Evolutionary conservation across 2,888 invertebrate genomes (phyloP).

Genomic region (Acleris cristana): DNA sequence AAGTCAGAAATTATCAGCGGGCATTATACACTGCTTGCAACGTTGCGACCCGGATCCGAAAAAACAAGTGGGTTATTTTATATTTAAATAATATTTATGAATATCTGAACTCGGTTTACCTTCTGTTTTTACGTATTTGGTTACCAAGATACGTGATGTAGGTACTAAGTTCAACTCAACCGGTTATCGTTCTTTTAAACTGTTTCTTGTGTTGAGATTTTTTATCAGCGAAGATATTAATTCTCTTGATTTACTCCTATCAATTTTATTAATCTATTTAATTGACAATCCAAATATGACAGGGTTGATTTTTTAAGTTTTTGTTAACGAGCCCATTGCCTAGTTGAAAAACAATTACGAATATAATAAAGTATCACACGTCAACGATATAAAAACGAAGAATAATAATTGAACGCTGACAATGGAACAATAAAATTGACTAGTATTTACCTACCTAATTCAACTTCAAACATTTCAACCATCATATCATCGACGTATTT

Average conservation of each 20-base stretch:
- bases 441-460: neutral
- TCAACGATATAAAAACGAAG: neutral
- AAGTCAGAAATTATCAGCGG: too few species aligned
- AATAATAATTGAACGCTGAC: neutral
- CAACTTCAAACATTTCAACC: neutral
- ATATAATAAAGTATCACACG: neutral
- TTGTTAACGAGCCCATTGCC: neutral
- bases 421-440: slow-evolving; percentile 9
- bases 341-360: neutral
- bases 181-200: too few species aligned
- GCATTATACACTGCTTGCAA: too few species aligned
- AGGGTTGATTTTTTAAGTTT: too few species aligned
- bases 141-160: neutral
- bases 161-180: neutral
- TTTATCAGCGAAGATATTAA: too few species aligned
- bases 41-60: too few species aligned
- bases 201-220: too few species aligned
- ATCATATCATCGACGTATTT: neutral
- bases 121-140: neutral
- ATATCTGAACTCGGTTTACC: neutral
- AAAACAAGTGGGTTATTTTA: too few species aligned
- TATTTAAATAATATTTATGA: neutral
- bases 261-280: too few species aligned
- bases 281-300: too few species aligned
- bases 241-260: too few species aligned